Base-by-base conservation (phyloP, 2,113 vertebrate genomes). In the Gymnocephalus cernua region DNA sequence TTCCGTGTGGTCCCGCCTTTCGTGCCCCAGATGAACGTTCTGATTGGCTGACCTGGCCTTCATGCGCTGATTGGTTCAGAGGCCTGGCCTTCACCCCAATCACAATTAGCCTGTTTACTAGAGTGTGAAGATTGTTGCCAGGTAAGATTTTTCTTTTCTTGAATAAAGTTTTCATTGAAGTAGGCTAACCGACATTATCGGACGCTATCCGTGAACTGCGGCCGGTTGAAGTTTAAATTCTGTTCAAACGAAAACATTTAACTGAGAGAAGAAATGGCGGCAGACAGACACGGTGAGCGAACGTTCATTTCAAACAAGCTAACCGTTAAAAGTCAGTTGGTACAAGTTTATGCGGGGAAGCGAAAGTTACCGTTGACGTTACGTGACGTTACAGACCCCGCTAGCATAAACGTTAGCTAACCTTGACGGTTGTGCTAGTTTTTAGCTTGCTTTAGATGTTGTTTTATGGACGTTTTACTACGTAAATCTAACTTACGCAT, bases 61-160 rank as follows among this genome's bases (percentile, higher is more conserved):
- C 25, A 2, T 15, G 15, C 9, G 4, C 35, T 85, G 79, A 88
- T 85, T 91, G 89, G 89, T 63, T 54, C 15, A 67, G 1, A 6
- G 0, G 0, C 1, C 0, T 1, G 4, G 1, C 11, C 19, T 2
- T 61, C 29, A 2, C 19, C 83, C 58, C 80, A 86, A 23, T 77
- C 64, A 77, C n/a, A 19, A 35, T 4, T 1, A 1, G 51, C 15
- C 18, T 0, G 15, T 54, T 56, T 35, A 74, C 19, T 54, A 4
- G 41, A 11, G 0, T 5, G 6, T 21, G 3, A 9, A 61, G 25
- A 1, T 29, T 11, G 6, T 70, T 50, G 5, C 35, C 23, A 45
- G 23, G 53, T 45, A 21, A 12, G 14, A 0, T n/a, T 10, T 61
- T 25, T 19, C 2, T 19, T 11, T 4, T 29, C 25, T 5, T 18